phyloP scores from a whole-genome alignment of 2,888 invertebrate species.

The Nebria brevicollis region DNA sequence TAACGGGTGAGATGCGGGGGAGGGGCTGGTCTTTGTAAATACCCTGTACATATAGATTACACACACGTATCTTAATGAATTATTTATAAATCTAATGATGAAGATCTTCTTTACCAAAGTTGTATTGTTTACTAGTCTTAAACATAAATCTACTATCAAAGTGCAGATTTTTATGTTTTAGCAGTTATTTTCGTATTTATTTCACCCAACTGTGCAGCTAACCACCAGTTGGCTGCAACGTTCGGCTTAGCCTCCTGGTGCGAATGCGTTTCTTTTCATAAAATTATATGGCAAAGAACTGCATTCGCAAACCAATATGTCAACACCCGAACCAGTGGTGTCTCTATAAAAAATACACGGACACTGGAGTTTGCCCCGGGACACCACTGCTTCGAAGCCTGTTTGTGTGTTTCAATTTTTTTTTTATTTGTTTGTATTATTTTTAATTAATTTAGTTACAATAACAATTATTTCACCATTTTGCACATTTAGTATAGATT shows the following conservation, averaged over 20 bases:
- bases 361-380: conserved; percentile 45
- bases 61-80: conserved; percentile 24
- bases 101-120: conserved; percentile 57
- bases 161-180: conserved; percentile 49
- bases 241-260: neutral
- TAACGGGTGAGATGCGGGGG: neutral
- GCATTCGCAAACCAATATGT: neutral
- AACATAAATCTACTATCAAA: conserved; percentile 42
- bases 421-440: conserved; percentile 44
- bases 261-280: conserved; percentile 16
- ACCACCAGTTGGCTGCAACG: neutral
- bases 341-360: conserved; percentile 33
- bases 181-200: conserved; percentile 52
- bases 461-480: conserved; percentile 54
- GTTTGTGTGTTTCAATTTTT: conserved; percentile 36
- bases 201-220: conserved; percentile 27
- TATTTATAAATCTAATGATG: conserved; percentile 24
- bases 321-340: neutral
- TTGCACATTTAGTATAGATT: conserved; percentile 58
- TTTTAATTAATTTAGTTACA: conserved; percentile 52
- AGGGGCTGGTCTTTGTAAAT: conserved; percentile 31
- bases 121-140: conserved; percentile 60
- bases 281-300: conserved; percentile 16
- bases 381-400: neutral
- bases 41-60: conserved; percentile 38